Evolutionary conservation across 2,797 vertebrate species (phyloP).

Genomic region (Morus bassanus): DNA sequence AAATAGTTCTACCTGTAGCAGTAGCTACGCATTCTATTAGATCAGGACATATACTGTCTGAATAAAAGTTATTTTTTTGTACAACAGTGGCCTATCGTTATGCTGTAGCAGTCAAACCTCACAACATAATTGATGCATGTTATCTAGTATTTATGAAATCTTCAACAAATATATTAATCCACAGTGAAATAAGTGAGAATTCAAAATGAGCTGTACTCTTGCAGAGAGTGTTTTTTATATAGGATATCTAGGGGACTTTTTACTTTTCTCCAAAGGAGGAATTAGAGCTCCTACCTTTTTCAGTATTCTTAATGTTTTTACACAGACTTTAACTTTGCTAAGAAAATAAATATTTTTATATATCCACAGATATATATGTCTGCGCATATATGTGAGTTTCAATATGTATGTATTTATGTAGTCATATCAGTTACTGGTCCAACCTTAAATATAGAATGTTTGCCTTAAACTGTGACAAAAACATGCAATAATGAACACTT

Average conservation of each 20-base stretch:
- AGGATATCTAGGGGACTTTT: neutral
- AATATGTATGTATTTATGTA: neutral
- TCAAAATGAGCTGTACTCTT: neutral
- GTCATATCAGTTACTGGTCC: neutral
- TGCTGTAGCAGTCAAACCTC: neutral
- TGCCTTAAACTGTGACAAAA: neutral
- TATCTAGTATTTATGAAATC: neutral
- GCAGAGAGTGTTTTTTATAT: neutral
- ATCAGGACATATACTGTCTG: neutral
- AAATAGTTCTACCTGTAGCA: neutral
- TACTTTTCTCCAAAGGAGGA: conserved; percentile 60
- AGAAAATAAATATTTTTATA: conserved; percentile 52
- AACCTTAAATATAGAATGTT: neutral
- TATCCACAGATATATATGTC: neutral
- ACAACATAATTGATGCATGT: neutral
- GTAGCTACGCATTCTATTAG: neutral
- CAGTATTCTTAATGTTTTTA: conserved; percentile 35
- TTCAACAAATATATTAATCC: neutral
- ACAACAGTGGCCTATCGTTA: neutral
- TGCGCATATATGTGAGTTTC: neutral
- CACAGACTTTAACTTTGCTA: conserved; percentile 37
- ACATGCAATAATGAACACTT: neutral
- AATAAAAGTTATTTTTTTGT: neutral
- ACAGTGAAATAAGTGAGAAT: neutral
- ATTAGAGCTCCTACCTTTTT: conserved; percentile 5